A percentile compares a stretch with the other conserved stretches of the same genome.
Conservation (phyloP, 2,888 invertebrate species). For the Brachyopa scutellaris region DNA sequence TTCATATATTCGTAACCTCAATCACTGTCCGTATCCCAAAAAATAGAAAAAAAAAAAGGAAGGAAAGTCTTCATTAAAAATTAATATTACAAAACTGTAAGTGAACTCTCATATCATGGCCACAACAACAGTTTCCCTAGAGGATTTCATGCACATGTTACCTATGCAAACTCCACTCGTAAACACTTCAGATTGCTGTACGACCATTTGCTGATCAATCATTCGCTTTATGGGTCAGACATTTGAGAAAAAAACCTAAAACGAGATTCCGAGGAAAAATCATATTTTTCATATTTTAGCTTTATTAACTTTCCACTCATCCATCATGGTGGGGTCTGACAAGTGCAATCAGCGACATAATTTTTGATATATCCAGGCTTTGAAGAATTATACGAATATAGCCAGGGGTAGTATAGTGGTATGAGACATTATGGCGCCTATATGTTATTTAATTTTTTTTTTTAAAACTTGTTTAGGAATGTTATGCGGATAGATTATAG, state of each 20-base stretch:
- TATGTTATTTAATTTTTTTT: no score
- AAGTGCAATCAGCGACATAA: slow-evolving; percentile 63
- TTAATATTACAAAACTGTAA: not conserved
- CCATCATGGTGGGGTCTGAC: slow-evolving; percentile 62
- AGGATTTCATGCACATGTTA: no score
- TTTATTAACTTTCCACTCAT: slow-evolving; percentile 66
- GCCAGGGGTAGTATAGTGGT: not conserved
- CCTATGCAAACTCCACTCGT: no score
- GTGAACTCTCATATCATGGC: not conserved
- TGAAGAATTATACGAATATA: not conserved
- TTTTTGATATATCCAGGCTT: slow-evolving; percentile 22
- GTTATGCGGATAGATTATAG: no score
- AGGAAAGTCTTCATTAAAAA: slow-evolving; percentile 20
- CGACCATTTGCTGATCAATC: slow-evolving; percentile 59
- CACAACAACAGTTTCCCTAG: not conserved
- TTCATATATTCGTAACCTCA: not conserved
- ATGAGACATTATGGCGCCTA: slow-evolving; percentile 31
- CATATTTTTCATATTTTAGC: slow-evolving; percentile 53
- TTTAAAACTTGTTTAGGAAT: no score
- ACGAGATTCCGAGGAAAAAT: slow-evolving; percentile 21
- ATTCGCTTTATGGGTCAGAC: slow-evolving; percentile 13
- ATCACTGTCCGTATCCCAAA: not conserved
- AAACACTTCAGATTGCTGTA: slow-evolving; percentile 32
- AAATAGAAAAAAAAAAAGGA: no score
- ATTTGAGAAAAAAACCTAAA: slow-evolving; percentile 27